Evolutionary conservation across 2,888 invertebrate genomes (phyloP).

Genomic region (Epistrophe eligans): DNA sequence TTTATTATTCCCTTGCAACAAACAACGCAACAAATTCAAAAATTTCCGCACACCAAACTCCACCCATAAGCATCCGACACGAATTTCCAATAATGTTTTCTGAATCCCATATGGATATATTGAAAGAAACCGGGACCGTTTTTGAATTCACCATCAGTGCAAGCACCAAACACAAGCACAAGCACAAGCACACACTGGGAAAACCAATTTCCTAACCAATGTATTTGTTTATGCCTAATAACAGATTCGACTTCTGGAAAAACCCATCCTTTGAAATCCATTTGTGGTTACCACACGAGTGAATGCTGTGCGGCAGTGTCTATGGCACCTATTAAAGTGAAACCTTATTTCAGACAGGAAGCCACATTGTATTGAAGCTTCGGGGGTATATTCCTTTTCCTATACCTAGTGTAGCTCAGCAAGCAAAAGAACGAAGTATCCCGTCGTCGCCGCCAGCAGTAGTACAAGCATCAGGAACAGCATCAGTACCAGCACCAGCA

Average conservation of each 20-base stretch:
- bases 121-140: slow-evolving; percentile 29
- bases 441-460: neutral
- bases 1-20: slow-evolving; percentile 69
- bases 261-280: slow-evolving; percentile 66
- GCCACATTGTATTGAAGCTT: slow-evolving; percentile 31
- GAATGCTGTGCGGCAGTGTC: slow-evolving; percentile 65
- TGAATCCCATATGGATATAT: slow-evolving; percentile 49
- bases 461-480: neutral
- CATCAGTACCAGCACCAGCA: neutral
- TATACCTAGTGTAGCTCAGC: neutral
- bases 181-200: slow-evolving; percentile 20
- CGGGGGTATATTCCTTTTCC: neutral
- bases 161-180: neutral
- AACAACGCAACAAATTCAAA: slow-evolving; percentile 64
- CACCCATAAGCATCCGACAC: slow-evolving; percentile 40
- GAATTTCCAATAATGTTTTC: slow-evolving; percentile 61
- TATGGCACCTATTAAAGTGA: slow-evolving; percentile 68
- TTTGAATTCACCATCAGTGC: slow-evolving; percentile 29
- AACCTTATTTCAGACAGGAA: slow-evolving; percentile 60
- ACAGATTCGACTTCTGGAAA: slow-evolving; percentile 68
- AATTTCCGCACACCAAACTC: slow-evolving; percentile 3
- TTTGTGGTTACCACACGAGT: slow-evolving; percentile 68
- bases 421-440: slow-evolving; percentile 19
- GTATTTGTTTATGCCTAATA: slow-evolving; percentile 76
- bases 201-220: slow-evolving; percentile 76